These are phyloP conservation scores for Drosophila fuyamai DNA, from an alignment of 1,140 invertebrate species.

Conservation along the genomic window DNA sequence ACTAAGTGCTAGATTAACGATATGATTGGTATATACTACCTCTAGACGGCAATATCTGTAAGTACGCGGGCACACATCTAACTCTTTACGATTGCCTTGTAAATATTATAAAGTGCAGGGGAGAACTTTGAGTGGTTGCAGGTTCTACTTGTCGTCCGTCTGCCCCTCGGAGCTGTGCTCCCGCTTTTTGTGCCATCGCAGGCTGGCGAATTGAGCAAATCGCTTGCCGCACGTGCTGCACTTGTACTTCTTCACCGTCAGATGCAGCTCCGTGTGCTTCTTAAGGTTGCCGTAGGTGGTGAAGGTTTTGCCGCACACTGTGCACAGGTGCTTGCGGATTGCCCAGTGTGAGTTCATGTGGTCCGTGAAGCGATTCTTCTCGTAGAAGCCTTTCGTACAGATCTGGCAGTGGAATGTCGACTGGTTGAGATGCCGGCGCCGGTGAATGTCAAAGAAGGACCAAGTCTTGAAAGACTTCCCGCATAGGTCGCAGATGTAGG, in stretches of 20 bases:
- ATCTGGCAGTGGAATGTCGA: slow-evolving; percentile 78
- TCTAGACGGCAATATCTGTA: slow-evolving; percentile 13
- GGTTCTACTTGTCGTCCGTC: slow-evolving; percentile 26
- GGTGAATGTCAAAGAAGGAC: slow-evolving; percentile 80
- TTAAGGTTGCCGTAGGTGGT: slow-evolving; percentile 78
- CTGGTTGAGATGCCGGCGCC: slow-evolving; percentile 78
- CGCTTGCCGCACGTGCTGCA: slow-evolving; percentile 66
- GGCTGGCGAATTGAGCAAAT: slow-evolving; percentile 77
- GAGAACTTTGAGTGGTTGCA: slow-evolving; percentile 9
- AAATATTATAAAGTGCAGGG: slow-evolving; percentile 32
- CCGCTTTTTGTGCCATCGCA: slow-evolving; percentile 73
- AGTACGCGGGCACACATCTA: slow-evolving; percentile 27
- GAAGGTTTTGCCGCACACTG: slow-evolving; percentile 77
- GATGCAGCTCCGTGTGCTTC: slow-evolving; percentile 75
- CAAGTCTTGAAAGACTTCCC: slow-evolving; percentile 81
- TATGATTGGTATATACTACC: slow-evolving; percentile 52
- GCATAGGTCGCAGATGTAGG: slow-evolving; percentile 76
- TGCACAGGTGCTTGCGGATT: slow-evolving; percentile 79
- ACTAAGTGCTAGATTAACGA: slow-evolving; percentile 43
- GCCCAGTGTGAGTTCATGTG: slow-evolving; percentile 81
- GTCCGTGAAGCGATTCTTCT: slow-evolving; percentile 79
- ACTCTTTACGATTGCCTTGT: slow-evolving; percentile 25
- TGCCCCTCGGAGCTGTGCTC: slow-evolving; percentile 37
- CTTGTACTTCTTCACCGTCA: slow-evolving; percentile 79
- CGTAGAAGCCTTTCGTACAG: slow-evolving; percentile 78